Base-by-base conservation (phyloP, 1,140 invertebrate species). In the Oscheius sp. region DNA sequence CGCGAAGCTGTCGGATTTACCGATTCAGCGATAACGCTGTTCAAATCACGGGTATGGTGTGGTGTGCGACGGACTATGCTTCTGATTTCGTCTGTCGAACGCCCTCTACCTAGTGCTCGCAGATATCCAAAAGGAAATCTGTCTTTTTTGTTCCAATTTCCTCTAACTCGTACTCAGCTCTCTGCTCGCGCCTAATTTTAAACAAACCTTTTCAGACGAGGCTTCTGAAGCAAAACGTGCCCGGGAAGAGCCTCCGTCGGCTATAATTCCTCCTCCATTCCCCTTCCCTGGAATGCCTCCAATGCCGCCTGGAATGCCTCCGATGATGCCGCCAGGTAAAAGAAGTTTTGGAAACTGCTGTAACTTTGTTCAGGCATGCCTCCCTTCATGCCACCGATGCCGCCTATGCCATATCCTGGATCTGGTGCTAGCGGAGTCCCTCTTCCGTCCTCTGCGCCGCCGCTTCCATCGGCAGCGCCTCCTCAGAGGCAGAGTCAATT, bases 371-470 rank as follows among this genome's bases (percentile, higher is more conserved):
- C 38, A 42, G 38, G 38, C 38, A 10, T 42, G 7, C 7, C n/a
- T 46, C 68, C 71, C 78, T 68, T 70, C 10, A 80, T 79, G 73
- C 80, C 80, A 29, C 55, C 69, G 73, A 31, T 71, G 67, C 68
- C 38, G 36, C 69, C 34, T 49, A 64, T 73, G 69, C 79, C 31
- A 77, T 71, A 55, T 72, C 75, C 71, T 42, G 73, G 49, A 74
- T 64, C 20, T 20, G 49, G 49, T 13, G 49, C 15, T n/a, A n/a
- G n/a, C n/a, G n/a, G n/a, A n/a, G n/a, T n/a, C n/a, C n/a, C n/a
- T n/a, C n/a, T n/a, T n/a, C n/a, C n/a, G n/a, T n/a, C n/a, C n/a
- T n/a, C n/a, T n/a, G n/a, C n/a, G n/a, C n/a, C n/a, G n/a, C n/a
- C n/a, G n/a, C n/a, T n/a, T n/a, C n/a, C n/a, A n/a, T n/a, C n/a